Evolutionary conservation across 2,113 vertebrate genomes (phyloP), one percentile per base, ranked within the genome.

Genomic region (Siniperca chuatsi): DNA sequence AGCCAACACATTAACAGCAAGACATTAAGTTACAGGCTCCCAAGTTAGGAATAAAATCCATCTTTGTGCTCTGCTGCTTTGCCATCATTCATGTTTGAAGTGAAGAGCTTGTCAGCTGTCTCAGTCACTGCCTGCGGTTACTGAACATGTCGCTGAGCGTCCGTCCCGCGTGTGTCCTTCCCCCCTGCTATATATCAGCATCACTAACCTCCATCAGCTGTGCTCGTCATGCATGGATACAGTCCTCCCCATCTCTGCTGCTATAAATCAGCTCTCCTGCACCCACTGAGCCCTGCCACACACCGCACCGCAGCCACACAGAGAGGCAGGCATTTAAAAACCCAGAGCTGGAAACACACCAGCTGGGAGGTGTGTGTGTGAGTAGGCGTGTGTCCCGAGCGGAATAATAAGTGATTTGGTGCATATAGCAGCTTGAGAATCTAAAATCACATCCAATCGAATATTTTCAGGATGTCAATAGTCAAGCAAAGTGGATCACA

Each of bases 201-300:
- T 58, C 57, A n/a, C 46, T 52, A 66, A 66, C 81, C 71, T 87
- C 54, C 33, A 25, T 83, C 75, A 65, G 40, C 64, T 70, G 79
- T 60, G 54, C 44, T 67, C 42, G 61, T 69, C 77, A 55, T 64
- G 65, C 71, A 75, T 46, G 65, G 62, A 62, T 37, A 64, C 66
- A 72, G 52, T 37, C 67, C n/a, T 33, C n/a, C 62, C 8, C 25
- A 15, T 69, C 58, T 64, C 42, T 21, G 33, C 18, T 66, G n/a
- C 73, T 66, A 60, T 52, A 72, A 79, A 87, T 83, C 77, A 42
- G 46, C 25, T 57, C 35, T 23, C 33, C 66, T 12, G 29, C 55
- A 37, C 20, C 54, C 25, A 11, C 44, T 15, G 3, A 62, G 20
- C 52, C 25, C 66, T 10, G n/a, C 42, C 23, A 66, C 75, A 60